A percentile compares a stretch with the other conserved stretches of the same genome.
Evolutionary conservation across 2,888 invertebrate genomes (phyloP).

Genomic region (Leucoma salicis): DNA sequence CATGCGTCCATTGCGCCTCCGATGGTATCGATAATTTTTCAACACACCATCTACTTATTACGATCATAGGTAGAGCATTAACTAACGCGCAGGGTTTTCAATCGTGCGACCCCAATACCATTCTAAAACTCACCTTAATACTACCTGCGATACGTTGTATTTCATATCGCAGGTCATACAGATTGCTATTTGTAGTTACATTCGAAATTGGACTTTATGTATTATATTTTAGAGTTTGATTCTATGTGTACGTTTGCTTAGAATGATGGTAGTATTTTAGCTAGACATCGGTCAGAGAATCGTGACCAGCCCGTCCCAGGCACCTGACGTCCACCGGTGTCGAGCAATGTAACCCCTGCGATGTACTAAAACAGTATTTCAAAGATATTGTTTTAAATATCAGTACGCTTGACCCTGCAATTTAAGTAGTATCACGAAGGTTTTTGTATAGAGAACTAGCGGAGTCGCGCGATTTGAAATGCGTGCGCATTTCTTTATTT

Average conservation of each 20-base stretch:
- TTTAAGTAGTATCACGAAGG: slow-evolving; percentile 20
- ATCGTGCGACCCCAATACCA: slow-evolving; percentile 25
- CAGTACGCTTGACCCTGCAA: slow-evolving; percentile 22
- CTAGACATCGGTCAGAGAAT: slow-evolving; percentile 78
- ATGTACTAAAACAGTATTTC: slow-evolving; percentile 55
- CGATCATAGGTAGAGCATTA: slow-evolving; percentile 79
- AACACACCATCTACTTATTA: slow-evolving; percentile 82
- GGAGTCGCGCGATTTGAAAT: too few relatives aligned
- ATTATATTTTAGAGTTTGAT: slow-evolving; percentile 23
- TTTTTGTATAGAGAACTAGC: too few relatives aligned
- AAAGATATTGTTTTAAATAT: slow-evolving; percentile 60
- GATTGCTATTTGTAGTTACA: slow-evolving; percentile 15
- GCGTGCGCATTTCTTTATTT: too few relatives aligned
- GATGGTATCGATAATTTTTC: slow-evolving; percentile 81
- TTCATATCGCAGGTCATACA: slow-evolving; percentile 14
- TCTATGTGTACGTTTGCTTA: slow-evolving; percentile 22
- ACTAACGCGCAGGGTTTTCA: slow-evolving; percentile 65
- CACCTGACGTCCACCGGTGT: slow-evolving; percentile 76
- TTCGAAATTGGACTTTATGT: slow-evolving; percentile 24
- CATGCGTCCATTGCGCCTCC: slow-evolving; percentile 77
- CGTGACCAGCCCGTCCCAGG: slow-evolving; percentile 76
- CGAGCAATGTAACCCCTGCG: slow-evolving; percentile 65
- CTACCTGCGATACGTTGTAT: slow-evolving; percentile 16
- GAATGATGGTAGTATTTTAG: slow-evolving; percentile 51
- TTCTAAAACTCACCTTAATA: slow-evolving; percentile 33